Evolutionary conservation across 2,888 invertebrate genomes (phyloP), one percentile per base, ranked within the genome.

Genomic region (Thelaira solivaga): DNA sequence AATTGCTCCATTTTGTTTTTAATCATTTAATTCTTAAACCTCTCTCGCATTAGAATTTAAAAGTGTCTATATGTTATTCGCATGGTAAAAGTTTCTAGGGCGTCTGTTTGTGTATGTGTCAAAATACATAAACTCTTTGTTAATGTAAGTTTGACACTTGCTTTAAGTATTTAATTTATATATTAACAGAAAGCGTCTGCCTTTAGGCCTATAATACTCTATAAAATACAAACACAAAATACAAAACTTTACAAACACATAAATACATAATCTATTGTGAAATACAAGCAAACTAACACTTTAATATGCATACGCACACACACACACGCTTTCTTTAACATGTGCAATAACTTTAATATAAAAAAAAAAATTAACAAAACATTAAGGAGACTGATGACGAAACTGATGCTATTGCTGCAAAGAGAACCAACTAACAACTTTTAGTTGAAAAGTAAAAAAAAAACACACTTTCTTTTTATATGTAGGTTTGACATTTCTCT

Each of bases 101-200:
- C 51, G 29, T 8, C 8, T 61, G 53, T 43, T 6, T 39, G 39
- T 26, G 24, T 55, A 39, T 55, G 53, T 53, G 43, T 22, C n/a
- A n/a, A n/a, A n/a, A n/a, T n/a, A 61, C 59, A 67, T 45, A 53
- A 74, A 74, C 67, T 67, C 61, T 74, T 68, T 62, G 39, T 78
- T 59, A 74, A 64, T 74, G 61, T 73, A 78, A 76, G 75, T 76
- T 74, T 80, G 76, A 80, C 80, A 80, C 76, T 80, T 80, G 69
- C 57, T 73, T 64, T 75, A 72, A 75, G 80, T 78, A 76, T 73
- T 80, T 76, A 76, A 69, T 75, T 77, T 78, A 78, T 78, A 69
- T 78, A 73, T 69, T 74, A 78, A 78, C 78, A 78, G 74, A 69
- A 69, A 73, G 39, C 59, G 73, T 65, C 78, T 74, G 78, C 64